A percentile compares a stretch with the other conserved stretches of the same genome.
phyloP scores from a whole-genome alignment of 2,113 vertebrate species.

The Corythornis vintsioides region DNA sequence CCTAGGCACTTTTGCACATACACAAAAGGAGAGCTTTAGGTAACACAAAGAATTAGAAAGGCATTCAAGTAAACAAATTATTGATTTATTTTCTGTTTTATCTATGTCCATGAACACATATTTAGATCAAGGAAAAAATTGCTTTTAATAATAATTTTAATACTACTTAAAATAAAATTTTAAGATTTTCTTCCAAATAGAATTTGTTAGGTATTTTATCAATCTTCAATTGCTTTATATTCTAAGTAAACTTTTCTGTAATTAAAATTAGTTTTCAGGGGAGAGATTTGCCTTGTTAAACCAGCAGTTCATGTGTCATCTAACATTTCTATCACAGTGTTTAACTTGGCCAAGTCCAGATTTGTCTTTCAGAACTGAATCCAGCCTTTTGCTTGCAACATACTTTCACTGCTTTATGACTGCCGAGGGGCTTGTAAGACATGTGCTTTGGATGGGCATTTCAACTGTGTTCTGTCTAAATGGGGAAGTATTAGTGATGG shows the following conservation, averaged over 20 bases:
- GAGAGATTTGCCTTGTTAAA: background rate
- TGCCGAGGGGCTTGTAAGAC: background rate
- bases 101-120: background rate
- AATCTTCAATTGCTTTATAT: background rate
- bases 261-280: constrained; percentile 10
- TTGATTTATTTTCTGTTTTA: background rate
- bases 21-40: background rate
- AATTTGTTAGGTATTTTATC: background rate
- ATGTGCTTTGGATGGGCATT: constrained; percentile 9
- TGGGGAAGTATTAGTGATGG: background rate
- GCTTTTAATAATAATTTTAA: background rate
- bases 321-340: background rate
- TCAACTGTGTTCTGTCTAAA: background rate
- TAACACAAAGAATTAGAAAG: background rate
- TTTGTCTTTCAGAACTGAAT: background rate
- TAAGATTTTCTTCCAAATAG: background rate
- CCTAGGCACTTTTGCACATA: background rate
- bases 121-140: background rate
- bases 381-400: background rate
- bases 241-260: background rate
- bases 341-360: constrained; percentile 16
- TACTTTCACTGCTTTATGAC: background rate
- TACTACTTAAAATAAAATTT: background rate
- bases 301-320: background rate
- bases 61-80: background rate